These are phyloP conservation scores for Trachemys scripta DNA, from an alignment of 2,113 vertebrate species.

Conservation along the genomic window DNA sequence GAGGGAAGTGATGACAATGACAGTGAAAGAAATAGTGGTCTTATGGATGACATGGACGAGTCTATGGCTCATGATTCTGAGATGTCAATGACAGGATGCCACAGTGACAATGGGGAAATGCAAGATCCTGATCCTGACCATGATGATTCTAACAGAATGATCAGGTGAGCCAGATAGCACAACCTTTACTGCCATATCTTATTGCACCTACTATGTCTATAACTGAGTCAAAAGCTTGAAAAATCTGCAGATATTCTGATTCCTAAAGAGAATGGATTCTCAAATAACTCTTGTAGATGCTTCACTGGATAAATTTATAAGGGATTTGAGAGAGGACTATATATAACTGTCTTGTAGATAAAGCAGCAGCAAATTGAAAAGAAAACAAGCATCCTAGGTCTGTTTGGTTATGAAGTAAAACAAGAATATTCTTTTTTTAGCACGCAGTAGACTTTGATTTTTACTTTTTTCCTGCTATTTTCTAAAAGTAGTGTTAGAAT, in stretches of 20 bases:
- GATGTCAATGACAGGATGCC: constrained; percentile 82
- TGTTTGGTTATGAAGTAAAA: not conserved
- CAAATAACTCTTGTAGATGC: not conserved
- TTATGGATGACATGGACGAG: constrained; percentile 94
- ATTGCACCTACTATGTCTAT: not conserved
- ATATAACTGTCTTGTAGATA: not conserved
- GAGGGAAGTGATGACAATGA: constrained; percentile 95
- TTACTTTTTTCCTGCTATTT: not conserved
- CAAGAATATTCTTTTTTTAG: not conserved
- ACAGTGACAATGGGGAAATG: constrained; percentile 85
- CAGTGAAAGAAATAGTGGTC: constrained; percentile 85
- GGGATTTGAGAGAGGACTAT: not conserved
- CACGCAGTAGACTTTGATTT: not conserved
- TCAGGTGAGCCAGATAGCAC: constrained; percentile 83
- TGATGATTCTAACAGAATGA: constrained; percentile 92
- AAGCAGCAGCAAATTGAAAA: not conserved
- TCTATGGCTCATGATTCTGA: constrained; percentile 85
- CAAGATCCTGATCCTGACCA: constrained; percentile 89
- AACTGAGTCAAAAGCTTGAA: rapidly evolving
- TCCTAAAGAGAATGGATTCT: not conserved
- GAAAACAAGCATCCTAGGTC: not conserved
- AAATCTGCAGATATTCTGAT: not conserved
- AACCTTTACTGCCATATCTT: not conserved
- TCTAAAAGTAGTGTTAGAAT: not conserved
- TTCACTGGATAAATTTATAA: not conserved